Base-by-base conservation (phyloP, 2,888 invertebrate genomes). In the Luperina testacea region DNA sequence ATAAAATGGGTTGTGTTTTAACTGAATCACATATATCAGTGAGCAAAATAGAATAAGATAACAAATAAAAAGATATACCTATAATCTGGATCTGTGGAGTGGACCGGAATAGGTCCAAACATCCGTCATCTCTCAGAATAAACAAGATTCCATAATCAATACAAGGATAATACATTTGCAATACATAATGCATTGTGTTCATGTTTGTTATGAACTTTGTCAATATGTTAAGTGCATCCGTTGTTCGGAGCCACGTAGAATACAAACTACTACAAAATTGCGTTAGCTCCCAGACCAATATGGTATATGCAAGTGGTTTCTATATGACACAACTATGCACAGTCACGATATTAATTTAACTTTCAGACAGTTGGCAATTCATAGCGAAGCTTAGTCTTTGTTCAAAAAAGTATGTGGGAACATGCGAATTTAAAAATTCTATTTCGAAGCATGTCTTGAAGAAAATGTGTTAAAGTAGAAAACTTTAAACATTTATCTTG, bases 211-310 rank as follows among this genome's bases (percentile, higher is more conserved):
- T 88, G 70, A 88, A 88, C 85, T 88, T 84, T 83, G 83, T 85
- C 87, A 85, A 88, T 85, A 88, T 80, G 79, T 89, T 81, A 82
- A 85, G 83, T 85, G 88, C 83, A 85, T 83, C 78, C 81, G 82
- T 77, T 73, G 67, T 68, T 80, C 45, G 81, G 27, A 72, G 63
- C 64, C 20, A 79, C 64, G 72, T 74, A 20, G 85, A 80, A 84
- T 82, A 87, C 78, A 74, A 83, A 86, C 79, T 80, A 79, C 68
- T 70, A 74, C 81, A 82, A 82, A 88, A 88, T 87, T 75, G 71
- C 48, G 63, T 88, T 86, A 86, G 67, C 78, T 89, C 53, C 32
- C 61, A 78, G 51, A 82, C 71, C 71, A 85, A 81, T 81, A 82
- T 67, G 68, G 76, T 80, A 77, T 77, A 77, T 72, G 69, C 72